Percentiles rank a stretch among this genome's conserved stretches.
These are phyloP conservation scores for Pristiophorus japonicus DNA, from an alignment of 2,113 vertebrate genomes.

Conservation along the genomic window DNA sequence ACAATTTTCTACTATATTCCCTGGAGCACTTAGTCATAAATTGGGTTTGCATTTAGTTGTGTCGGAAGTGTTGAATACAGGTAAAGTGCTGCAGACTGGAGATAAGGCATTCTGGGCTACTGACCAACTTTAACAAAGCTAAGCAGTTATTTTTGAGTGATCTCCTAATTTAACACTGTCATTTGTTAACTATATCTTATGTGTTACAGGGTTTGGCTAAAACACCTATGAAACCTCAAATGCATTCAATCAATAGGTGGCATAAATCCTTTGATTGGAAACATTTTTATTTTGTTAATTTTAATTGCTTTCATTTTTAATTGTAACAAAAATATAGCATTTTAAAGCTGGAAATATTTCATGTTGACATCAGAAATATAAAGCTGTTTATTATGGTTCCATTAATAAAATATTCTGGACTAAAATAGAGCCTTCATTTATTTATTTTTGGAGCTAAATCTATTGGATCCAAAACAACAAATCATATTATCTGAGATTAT, in stretches of 20 bases:
- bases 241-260: slow-evolving; percentile 18
- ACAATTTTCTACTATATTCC: slow-evolving; percentile 73
- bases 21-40: slow-evolving; percentile 82
- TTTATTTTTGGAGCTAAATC: not conserved
- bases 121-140: slow-evolving; percentile 54
- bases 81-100: slow-evolving; percentile 64
- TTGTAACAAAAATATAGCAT: not conserved
- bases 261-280: slow-evolving; percentile 23
- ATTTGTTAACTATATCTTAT: slow-evolving; percentile 37
- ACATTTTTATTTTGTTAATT: slow-evolving; percentile 34
- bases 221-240: not conserved
- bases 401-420: slow-evolving; percentile 4
- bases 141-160: slow-evolving; percentile 47
- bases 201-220: slow-evolving; percentile 28
- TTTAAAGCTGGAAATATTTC: not conserved
- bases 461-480: not conserved
- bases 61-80: slow-evolving; percentile 71
- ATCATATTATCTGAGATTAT: not conserved
- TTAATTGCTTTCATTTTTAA: slow-evolving; percentile 27
- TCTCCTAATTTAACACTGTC: slow-evolving; percentile 36
- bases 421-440: not conserved
- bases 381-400: not conserved
- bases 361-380: not conserved
- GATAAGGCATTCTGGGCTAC: slow-evolving; percentile 62
- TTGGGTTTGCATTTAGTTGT: slow-evolving; percentile 81